Base-by-base conservation (phyloP, 2,797 vertebrate species). In the Enoplosus armatus region DNA sequence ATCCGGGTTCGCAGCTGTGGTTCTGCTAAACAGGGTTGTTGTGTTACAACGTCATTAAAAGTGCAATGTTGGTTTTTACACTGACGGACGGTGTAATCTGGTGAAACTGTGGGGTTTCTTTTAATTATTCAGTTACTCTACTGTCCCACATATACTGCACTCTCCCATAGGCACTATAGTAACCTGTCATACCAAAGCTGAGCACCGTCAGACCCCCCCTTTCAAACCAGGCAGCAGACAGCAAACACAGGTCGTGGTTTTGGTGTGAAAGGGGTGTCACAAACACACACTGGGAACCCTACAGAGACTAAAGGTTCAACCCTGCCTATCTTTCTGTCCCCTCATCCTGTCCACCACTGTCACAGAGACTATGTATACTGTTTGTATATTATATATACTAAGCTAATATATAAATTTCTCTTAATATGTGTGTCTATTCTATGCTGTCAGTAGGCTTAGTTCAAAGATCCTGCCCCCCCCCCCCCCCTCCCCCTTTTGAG, bases 361-460 rank as follows among this genome's bases (percentile, higher is more conserved):
- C 84, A 85, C 85, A 89, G 77, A 92, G 89, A 93, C 90, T 71
- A 74, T 94, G 93, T 95, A 94, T 83, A 90, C 92, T 93, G 91
- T 87, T 86, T 95, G 94, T 96, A 95, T 93, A 95, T 94, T 93
- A 87, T 92, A 91, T 94, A 95, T 94, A 88, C 88, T 89, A 87
- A 85, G 83, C 75, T 93, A 93, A 93, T 93, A 93, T 94, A 91
- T 94, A 85, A 79, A 92, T 85, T 84, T 84, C 83, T 88, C 77
- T 87, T 26, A 60, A 81, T 84, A 78, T 91, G 67, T 94, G 82
- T 92, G 89, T 94, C 76, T 93, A 77, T 89, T 94, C 79, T 90
- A 90, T 86, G 87, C 93, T 83, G 83, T 87, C 68, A 39, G 67
- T 92, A 85, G 79, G 26, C 68, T 31, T 80, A 82, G 82, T 90